Evolutionary conservation across 2,797 vertebrate genomes (phyloP).

Genomic region (Falco columbarius): DNA sequence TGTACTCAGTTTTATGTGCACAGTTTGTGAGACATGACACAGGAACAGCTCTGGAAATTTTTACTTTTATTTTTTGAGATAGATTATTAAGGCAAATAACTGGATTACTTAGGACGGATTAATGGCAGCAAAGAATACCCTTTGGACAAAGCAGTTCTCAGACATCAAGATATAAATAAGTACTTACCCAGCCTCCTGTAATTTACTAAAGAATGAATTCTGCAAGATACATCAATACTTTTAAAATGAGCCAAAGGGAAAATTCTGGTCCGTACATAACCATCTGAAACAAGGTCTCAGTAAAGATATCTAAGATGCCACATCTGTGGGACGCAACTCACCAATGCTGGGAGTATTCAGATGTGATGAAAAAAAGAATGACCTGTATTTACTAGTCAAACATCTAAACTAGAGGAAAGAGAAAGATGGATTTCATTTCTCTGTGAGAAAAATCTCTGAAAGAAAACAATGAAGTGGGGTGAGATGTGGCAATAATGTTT

Average conservation of each 20-base stretch:
- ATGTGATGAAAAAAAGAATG: not conserved
- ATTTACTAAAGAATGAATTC: not conserved
- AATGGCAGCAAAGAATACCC: not conserved
- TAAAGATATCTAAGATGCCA: not conserved
- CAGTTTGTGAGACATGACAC: not conserved
- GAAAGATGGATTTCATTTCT: not conserved
- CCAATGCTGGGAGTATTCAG: not conserved
- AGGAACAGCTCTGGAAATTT: not conserved
- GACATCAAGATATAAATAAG: not conserved
- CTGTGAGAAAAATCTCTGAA: not conserved
- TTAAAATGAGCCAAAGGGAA: not conserved
- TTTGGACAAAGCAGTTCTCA: not conserved
- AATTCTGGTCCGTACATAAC: not conserved
- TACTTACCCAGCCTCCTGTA: not conserved
- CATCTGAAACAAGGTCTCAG: not conserved
- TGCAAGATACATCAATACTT: not conserved
- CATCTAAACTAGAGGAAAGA: not conserved
- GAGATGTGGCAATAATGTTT: not conserved
- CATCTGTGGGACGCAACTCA: not conserved
- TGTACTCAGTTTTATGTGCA: not conserved
- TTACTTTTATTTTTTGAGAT: not conserved
- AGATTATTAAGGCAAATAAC: not conserved
- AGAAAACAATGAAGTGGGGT: rapidly evolving
- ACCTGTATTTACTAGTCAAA: not conserved
- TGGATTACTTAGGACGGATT: not conserved